phyloP scores from a whole-genome alignment of 2,888 invertebrate genomes.

The Drosophila peninsularis region DNA sequence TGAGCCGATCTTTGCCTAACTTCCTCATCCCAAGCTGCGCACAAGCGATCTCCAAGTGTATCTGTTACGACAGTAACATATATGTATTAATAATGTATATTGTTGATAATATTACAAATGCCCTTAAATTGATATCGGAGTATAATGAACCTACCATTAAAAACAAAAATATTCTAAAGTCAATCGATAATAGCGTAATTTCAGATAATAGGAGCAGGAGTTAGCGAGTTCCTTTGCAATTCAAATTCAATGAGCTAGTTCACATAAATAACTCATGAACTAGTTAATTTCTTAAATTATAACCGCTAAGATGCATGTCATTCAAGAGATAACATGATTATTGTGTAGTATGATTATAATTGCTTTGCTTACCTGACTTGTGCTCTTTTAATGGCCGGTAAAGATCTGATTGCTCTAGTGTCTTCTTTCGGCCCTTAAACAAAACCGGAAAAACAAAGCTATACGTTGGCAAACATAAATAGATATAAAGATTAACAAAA shows the following conservation, averaged over 20 bases:
- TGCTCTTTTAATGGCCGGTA: constrained; percentile 89
- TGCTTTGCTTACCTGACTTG: constrained; percentile 86
- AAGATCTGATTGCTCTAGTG: constrained; percentile 90
- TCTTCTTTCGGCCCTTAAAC: constrained; percentile 89
- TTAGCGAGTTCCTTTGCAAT: not conserved
- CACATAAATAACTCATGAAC: not conserved
- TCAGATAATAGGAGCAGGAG: not conserved
- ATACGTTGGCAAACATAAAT: constrained; percentile 5
- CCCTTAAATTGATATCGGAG: not conserved
- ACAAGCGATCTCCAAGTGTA: constrained; percentile 47
- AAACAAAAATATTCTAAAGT: not conserved
- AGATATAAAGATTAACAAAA: constrained; percentile 20
- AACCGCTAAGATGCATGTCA: not conserved
- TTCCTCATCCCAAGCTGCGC: constrained; percentile 51
- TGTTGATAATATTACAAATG: too few relatives aligned
- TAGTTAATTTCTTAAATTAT: not conserved
- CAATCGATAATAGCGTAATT: constrained; percentile 6
- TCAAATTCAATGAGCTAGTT: not conserved
- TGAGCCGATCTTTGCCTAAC: constrained; percentile 38
- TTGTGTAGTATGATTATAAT: not conserved
- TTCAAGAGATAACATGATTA: not conserved
- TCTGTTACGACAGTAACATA: constrained; percentile 12
- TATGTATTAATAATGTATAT: not conserved
- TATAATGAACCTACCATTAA: not conserved
- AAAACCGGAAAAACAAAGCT: constrained; percentile 92